Base-by-base conservation (phyloP, 1,140 invertebrate genomes). In the Papilio machaon region DNA sequence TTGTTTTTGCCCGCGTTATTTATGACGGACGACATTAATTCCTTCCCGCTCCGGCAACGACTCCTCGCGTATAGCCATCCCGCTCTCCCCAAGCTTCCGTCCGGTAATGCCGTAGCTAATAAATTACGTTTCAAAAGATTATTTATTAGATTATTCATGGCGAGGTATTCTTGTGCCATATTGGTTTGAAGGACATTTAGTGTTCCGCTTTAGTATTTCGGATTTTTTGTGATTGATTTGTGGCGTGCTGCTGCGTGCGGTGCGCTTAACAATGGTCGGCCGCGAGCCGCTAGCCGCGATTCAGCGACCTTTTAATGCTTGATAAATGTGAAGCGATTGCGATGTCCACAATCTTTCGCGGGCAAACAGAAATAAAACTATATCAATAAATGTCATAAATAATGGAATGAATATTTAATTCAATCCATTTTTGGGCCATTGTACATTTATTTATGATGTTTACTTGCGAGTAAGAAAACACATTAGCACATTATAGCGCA, bases 61-160 rank as follows among this genome's bases (percentile, higher is more conserved):
- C 49, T 58, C 35, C 79, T 73, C 70, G 79, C 23, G 23, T 80
- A 60, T 78, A 47, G 38, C 73, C 76, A 54, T 90, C 88, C 80
- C 86, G 47, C 85, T 88, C 86, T 52, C 79, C 58, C 85, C 74
- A 87, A 86, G 91, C 91, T 93, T 92, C 91, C 91, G 91, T 92
- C 90, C 89, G 86, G 89, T 92, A 91, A 91, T 90, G 87, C 87
- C 85, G 86, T 85, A 87, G 81, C 91, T 90, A 91, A 94, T 94
- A 94, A 94, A 93, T 93, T 90, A 92, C 84, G 86, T 87, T 91
- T 88, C 89, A 90, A 91, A 92, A 94, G 89, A 93, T 94, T 93
- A 94, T 94, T 94, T 94, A 94, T 94, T 93, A 93, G 91, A 92
- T 94, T 94, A 94, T 94, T 94, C 93, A 93, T 92, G 86, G 91